phyloP scores from a whole-genome alignment of 2,888 invertebrate genomes.

The Diaprepes abbreviatus region DNA sequence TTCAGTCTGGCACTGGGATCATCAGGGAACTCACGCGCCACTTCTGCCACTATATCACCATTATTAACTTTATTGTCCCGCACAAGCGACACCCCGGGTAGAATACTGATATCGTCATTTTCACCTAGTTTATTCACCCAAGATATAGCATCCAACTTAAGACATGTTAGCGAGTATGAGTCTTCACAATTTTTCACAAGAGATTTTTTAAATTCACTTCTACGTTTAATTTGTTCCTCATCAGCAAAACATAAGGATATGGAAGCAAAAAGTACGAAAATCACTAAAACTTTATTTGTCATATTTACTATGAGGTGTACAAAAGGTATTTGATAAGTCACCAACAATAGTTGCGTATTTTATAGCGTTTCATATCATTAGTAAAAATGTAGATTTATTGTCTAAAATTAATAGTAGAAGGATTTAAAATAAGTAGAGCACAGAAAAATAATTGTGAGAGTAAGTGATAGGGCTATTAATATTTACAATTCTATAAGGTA shows the following conservation, averaged over 20 bases:
- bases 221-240: conserved; percentile 26
- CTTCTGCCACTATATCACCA: conserved; percentile 77
- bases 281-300: conserved; percentile 13
- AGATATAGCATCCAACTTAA: conserved; percentile 80
- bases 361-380: conserved; percentile 35
- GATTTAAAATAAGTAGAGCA: conserved; percentile 64
- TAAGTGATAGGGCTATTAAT: conserved; percentile 60
- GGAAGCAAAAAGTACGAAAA: conserved; percentile 10
- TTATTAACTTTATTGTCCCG: conserved; percentile 72
- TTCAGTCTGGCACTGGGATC: conserved; percentile 82
- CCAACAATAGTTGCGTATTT: conserved; percentile 48
- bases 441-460: conserved; percentile 64
- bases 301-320: conserved; percentile 21
- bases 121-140: conserved; percentile 79
- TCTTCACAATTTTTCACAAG: conserved; percentile 69
- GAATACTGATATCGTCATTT: conserved; percentile 74
- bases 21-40: conserved; percentile 79
- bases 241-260: neutral
- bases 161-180: conserved; percentile 76
- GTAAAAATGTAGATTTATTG: conserved; percentile 41
- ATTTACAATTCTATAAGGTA: conserved; percentile 14
- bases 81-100: conserved; percentile 80
- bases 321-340: conserved; percentile 51
- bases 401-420: conserved; percentile 38
- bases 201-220: conserved; percentile 56